A percentile compares a stretch with the other conserved stretches of the same genome.
phyloP scores from a whole-genome alignment of 1,140 invertebrate genomes.

The Apolygus lucorum region DNA sequence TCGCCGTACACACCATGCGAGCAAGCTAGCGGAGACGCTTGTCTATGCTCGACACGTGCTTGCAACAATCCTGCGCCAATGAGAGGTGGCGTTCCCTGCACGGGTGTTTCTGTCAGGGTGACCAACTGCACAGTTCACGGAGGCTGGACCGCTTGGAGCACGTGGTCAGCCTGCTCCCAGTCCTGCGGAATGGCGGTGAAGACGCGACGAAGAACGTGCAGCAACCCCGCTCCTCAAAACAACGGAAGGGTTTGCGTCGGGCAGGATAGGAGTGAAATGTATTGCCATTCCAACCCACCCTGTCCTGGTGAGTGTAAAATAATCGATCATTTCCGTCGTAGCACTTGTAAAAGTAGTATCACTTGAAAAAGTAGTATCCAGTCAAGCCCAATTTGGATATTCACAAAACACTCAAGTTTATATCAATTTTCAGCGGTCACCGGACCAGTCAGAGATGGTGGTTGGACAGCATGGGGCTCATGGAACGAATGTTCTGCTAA shows the following conservation, averaged over 20 bases:
- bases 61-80: slow-evolving; percentile 77
- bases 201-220: slow-evolving; percentile 64
- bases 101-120: slow-evolving; percentile 48
- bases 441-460: slow-evolving; percentile 51
- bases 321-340: no score
- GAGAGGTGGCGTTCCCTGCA: slow-evolving; percentile 60
- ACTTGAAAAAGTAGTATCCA: not conserved
- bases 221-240: slow-evolving; percentile 69
- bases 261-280: slow-evolving; percentile 61
- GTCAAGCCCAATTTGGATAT: not conserved
- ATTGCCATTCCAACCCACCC: slow-evolving; percentile 67
- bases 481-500: slow-evolving; percentile 56
- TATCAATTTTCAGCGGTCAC: slow-evolving; percentile 40
- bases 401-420: not conserved
- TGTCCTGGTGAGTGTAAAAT: slow-evolving; percentile 59
- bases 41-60: slow-evolving; percentile 63
- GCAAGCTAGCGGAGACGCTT: slow-evolving; percentile 50
- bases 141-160: slow-evolving; percentile 78
- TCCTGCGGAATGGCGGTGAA: slow-evolving; percentile 71
- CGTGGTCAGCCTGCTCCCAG: slow-evolving; percentile 75
- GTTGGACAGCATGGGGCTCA: slow-evolving; percentile 62
- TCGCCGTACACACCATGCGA: slow-evolving; percentile 56
- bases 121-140: slow-evolving; percentile 75
- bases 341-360: not conserved
- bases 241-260: slow-evolving; percentile 79